Evolutionary conservation across 2,888 invertebrate genomes (phyloP), one percentile per base, ranked within the genome.

Genomic region (Spisula solida): DNA sequence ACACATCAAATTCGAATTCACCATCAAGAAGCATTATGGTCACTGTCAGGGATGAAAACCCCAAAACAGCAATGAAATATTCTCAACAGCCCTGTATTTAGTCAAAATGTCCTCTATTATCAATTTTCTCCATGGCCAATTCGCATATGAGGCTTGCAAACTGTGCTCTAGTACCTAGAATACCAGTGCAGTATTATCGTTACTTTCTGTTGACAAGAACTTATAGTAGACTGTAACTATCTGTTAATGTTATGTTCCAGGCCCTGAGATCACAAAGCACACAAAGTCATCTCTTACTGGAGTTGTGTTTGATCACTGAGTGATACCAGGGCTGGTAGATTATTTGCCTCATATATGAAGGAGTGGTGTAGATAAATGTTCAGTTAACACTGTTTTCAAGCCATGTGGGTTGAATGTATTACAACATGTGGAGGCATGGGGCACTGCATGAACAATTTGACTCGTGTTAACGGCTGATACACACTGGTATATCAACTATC

Each of bases 341-440:
- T 20, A 47, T 25, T 80, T 8, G 12, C 20, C 41, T 47, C 41
- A 14, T n/a, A 20, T n/a, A 79, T 31, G 6, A 41, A 18, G 16
- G 16, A 34, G 78, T 78, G 2, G 10, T 8, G n/a, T 31, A 60
- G 1, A 66, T n/a, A 66, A 66, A 66, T 66, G 25, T 25, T 18
- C 18, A 31, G 75, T 75, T 75, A 79, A 85, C 85, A 85, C 85
- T 85, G 85, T 79, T 56, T 79, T 85, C 85, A 85, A 85, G 85
- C 79, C 85, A 85, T n/a, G 20, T 34, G 48, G 29, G 29, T 81
- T 55, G 31, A 29, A 10, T 48, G 6, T 47, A 20, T 60, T n/a
- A 41, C 41, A 29, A 56, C 34, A 78, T 84, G 84, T 88, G 70
- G 88, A 75, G 88, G 88, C 83, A 88, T 60, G 47, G 88, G 84